phyloP scores from a whole-genome alignment of 1,140 invertebrate genomes.

The Epicauta chinensis region DNA sequence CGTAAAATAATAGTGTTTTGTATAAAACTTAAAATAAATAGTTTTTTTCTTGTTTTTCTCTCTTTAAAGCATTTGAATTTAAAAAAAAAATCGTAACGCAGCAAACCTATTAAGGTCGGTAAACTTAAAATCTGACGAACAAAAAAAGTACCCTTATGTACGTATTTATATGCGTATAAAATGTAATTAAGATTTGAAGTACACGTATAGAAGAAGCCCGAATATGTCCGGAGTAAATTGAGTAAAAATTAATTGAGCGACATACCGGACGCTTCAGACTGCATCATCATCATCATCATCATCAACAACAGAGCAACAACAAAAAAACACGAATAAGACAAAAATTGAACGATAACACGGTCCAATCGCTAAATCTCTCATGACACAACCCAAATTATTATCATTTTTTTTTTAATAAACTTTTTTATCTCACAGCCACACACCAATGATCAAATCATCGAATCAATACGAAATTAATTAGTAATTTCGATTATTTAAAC shows the following conservation, averaged over 20 bases:
- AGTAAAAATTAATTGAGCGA: slow-evolving; percentile 10
- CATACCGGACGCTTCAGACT: slow-evolving; percentile 23
- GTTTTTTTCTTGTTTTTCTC: not conserved
- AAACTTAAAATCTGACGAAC: no score
- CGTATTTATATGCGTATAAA: slow-evolving; percentile 17
- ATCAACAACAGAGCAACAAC: no score
- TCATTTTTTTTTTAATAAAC: slow-evolving; percentile 15
- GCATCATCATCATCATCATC: no score
- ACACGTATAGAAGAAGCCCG: not conserved
- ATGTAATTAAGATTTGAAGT: no score
- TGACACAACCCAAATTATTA: slow-evolving; percentile 33
- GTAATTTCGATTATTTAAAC: slow-evolving; percentile 23
- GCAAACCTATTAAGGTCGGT: no score
- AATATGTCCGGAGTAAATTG: slow-evolving; percentile 10
- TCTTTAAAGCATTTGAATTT: slow-evolving; percentile 5
- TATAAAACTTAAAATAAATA: slow-evolving; percentile 12
- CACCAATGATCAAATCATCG: slow-evolving; percentile 27
- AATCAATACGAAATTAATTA: slow-evolving; percentile 2
- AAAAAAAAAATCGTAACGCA: no score
- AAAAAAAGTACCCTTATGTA: slow-evolving; percentile 1
- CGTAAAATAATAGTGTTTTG: slow-evolving; percentile 11
- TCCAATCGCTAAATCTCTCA: slow-evolving; percentile 25
- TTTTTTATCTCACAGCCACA: slow-evolving; percentile 38
- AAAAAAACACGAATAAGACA: no score
- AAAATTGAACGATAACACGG: no score